A percentile compares a stretch with the other conserved stretches of the same genome.
Evolutionary conservation across 1,140 invertebrate species (phyloP).

Genomic region (Listronotus bonariensis): DNA sequence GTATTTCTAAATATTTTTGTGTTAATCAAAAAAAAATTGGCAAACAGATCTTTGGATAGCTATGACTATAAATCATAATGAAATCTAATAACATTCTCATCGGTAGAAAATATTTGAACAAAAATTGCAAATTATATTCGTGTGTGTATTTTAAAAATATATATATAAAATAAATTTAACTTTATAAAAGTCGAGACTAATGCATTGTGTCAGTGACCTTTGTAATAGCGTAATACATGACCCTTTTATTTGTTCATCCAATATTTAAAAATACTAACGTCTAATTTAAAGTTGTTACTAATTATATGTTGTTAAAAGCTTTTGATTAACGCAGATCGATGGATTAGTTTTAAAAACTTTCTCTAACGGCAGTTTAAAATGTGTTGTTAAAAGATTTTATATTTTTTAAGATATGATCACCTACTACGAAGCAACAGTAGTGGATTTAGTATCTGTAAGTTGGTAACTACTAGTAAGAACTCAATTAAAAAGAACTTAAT

Average conservation of each 20-base stretch:
- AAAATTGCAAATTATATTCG: not conserved
- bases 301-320: conserved; percentile 30
- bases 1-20: too few relatives aligned
- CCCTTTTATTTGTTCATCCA: conserved; percentile 7
- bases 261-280: not conserved
- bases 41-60: conserved; percentile 7
- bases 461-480: conserved; percentile 28
- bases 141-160: not conserved
- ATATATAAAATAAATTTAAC: too few relatives aligned
- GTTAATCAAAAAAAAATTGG: conserved; percentile 16
- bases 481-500: conserved; percentile 6
- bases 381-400: not conserved
- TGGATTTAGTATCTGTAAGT: conserved; percentile 53
- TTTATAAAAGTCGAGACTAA: too few relatives aligned
- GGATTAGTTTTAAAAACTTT: not conserved
- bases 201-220: conserved; percentile 14
- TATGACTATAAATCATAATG: not conserved
- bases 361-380: not conserved
- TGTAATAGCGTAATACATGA: not conserved
- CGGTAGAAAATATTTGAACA: too few relatives aligned
- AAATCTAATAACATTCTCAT: too few relatives aligned
- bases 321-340: conserved; percentile 27
- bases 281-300: conserved; percentile 4
- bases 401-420: conserved; percentile 7
- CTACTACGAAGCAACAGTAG: conserved; percentile 38